Conservation (phyloP, 1,140 invertebrate genomes). For the Ridgeia piscesae region DNA sequence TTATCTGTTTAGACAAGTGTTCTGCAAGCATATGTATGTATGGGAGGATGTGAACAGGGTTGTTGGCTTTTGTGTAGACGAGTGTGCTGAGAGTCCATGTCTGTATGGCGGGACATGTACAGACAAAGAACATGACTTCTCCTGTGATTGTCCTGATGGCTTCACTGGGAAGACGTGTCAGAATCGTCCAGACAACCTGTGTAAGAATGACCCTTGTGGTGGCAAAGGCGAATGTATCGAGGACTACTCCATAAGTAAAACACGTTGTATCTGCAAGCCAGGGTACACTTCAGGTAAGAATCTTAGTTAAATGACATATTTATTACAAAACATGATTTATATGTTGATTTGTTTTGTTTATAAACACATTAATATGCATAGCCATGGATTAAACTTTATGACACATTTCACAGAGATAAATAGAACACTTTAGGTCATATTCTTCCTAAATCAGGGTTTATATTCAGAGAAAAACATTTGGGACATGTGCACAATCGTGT, state of each 20-base stretch:
- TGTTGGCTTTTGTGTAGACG: neutral
- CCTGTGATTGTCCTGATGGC: neutral
- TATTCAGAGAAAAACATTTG: too few relatives aligned
- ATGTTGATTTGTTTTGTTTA: too few relatives aligned
- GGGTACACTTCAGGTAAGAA: neutral
- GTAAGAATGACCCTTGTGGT: neutral
- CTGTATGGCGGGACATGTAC: neutral
- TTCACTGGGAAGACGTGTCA: neutral
- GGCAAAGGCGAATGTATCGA: neutral
- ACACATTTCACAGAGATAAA: too few relatives aligned
- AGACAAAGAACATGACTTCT: neutral
- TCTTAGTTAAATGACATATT: neutral
- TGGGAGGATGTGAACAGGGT: neutral
- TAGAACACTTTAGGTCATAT: too few relatives aligned
- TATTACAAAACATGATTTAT: too few relatives aligned
- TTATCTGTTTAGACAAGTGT: neutral
- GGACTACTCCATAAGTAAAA: neutral
- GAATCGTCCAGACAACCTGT: neutral
- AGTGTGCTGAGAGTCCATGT: neutral
- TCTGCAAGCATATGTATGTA: neutral
- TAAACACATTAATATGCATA: too few relatives aligned
- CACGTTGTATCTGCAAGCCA: neutral
- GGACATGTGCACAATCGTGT: too few relatives aligned
- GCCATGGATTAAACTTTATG: too few relatives aligned
- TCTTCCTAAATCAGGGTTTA: too few relatives aligned